Conservation (phyloP, 2,888 invertebrate genomes). For the Fabriciana adippe region DNA sequence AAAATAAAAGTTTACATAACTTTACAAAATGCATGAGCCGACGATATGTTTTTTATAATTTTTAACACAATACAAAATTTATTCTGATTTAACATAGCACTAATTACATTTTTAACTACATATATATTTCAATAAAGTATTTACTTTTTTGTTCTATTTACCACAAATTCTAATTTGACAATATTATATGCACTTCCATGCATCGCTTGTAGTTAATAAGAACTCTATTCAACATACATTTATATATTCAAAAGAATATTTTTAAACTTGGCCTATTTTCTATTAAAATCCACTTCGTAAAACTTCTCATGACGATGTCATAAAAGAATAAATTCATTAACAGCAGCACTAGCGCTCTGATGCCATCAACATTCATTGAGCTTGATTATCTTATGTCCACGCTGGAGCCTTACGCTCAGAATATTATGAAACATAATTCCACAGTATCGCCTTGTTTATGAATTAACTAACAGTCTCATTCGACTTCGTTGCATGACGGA, state of each 20-base stretch:
- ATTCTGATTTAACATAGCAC: too few species aligned
- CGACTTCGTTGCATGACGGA: not conserved
- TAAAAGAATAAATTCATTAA: conserved; percentile 32
- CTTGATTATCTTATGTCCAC: conserved; percentile 50
- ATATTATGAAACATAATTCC: conserved; percentile 27
- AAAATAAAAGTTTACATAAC: not conserved
- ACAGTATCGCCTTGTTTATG: not conserved
- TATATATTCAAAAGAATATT: conserved; percentile 8
- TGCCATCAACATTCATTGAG: conserved; percentile 52
- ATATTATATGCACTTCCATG: not conserved
- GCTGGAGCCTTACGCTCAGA: conserved; percentile 23
- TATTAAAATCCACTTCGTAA: conserved; percentile 3
- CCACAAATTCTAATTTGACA: not conserved
- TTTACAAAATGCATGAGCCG: not conserved
- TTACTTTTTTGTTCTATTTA: too few species aligned
- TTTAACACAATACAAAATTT: too few species aligned
- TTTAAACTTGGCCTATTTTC: conserved; percentile 21
- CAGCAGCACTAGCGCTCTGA: conserved; percentile 20
- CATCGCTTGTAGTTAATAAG: not conserved
- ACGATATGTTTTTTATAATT: too few species aligned
- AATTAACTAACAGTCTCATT: not conserved
- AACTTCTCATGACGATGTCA: conserved; percentile 11
- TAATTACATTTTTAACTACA: too few species aligned
- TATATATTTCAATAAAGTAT: too few species aligned
- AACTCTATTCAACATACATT: conserved; percentile 10